These are phyloP conservation scores for Hydrocynus forskahlii DNA, from an alignment of 2,797 vertebrate species.

Conservation along the genomic window DNA sequence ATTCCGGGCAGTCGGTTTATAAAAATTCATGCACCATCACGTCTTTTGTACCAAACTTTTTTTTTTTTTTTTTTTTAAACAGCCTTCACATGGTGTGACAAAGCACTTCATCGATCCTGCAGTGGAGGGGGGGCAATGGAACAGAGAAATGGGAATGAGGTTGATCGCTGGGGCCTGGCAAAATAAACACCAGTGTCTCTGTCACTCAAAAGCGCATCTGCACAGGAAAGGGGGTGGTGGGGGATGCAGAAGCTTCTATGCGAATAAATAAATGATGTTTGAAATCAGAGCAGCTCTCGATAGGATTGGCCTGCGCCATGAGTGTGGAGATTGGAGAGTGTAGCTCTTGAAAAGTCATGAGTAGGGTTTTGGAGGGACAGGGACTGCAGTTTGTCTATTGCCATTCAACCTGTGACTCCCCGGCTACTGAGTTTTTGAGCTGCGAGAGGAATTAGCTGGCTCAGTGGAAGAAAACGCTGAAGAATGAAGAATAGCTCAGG, in stretches of 20 bases:
- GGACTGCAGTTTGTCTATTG: constrained; percentile 25
- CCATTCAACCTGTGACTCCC: background rate
- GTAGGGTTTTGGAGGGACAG: background rate
- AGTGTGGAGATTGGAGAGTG: constrained; percentile 40
- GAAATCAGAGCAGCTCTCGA: constrained; percentile 82
- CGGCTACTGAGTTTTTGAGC: background rate
- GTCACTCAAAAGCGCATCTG: constrained; percentile 61
- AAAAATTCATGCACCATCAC: constrained; percentile 68
- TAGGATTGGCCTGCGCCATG: constrained; percentile 58
- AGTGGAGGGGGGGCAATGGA: constrained; percentile 38
- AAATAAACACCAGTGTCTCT: constrained; percentile 72
- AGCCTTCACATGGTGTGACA: constrained; percentile 63
- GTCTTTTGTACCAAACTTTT: constrained; percentile 15
- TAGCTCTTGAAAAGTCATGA: constrained; percentile 31
- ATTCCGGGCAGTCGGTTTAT: constrained; percentile 61
- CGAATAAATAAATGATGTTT: constrained; percentile 81
- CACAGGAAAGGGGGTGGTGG: constrained; percentile 7
- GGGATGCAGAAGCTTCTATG: constrained; percentile 53
- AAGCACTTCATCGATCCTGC: constrained; percentile 69
- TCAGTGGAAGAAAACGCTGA: constrained; percentile 69
- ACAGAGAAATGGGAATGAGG: constrained; percentile 66
- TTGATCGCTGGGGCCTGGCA: constrained; percentile 72
- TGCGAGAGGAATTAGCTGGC: constrained; percentile 59
- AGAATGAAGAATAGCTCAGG: constrained; percentile 67
- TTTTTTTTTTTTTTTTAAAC: constrained; percentile 23